Percentiles rank a stretch among this genome's conserved stretches.
phyloP scores from a whole-genome alignment of 1,140 invertebrate species.

The Trachymyrmex septentrionalis region DNA sequence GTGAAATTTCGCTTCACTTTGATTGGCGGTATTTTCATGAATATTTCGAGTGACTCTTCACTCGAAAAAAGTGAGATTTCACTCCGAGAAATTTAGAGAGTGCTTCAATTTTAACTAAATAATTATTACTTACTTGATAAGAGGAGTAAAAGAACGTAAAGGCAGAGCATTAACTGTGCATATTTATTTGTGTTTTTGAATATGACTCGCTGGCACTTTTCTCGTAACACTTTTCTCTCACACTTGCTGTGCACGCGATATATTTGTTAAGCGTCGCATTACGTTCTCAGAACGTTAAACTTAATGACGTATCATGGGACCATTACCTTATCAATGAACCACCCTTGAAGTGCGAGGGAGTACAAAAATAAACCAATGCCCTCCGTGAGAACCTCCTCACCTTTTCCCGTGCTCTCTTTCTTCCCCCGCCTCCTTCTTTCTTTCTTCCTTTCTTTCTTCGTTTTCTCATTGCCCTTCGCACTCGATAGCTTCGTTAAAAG shows the following conservation, averaged over 20 bases:
- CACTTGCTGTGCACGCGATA: constrained; percentile 37
- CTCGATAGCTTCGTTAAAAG: constrained; percentile 64
- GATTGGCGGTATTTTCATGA: too few species aligned
- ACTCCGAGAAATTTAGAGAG: too few species aligned
- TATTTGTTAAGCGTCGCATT: constrained; percentile 64
- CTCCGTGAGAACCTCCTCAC: constrained; percentile 76
- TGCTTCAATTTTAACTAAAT: neutral
- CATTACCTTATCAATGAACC: constrained; percentile 82
- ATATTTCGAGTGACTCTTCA: too few species aligned
- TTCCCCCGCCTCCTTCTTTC: constrained; percentile 34
- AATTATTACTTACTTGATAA: neutral
- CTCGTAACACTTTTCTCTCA: constrained; percentile 61
- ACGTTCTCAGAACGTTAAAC: constrained; percentile 73
- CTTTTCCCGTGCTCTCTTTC: constrained; percentile 70
- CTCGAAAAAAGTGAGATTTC: too few species aligned
- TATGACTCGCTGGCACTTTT: constrained; percentile 19
- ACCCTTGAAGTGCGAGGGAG: constrained; percentile 78
- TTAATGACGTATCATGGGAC: constrained; percentile 76
- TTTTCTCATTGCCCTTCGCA: constrained; percentile 64
- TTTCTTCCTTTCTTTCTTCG: constrained; percentile 57
- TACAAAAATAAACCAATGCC: constrained; percentile 79
- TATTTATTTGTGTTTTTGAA: neutral
- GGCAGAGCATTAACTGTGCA: neutral
- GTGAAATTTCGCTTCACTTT: too few species aligned
- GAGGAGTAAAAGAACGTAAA: too few species aligned